phyloP scores from a whole-genome alignment of 2,888 invertebrate species.

The Copidosoma aretas region DNA sequence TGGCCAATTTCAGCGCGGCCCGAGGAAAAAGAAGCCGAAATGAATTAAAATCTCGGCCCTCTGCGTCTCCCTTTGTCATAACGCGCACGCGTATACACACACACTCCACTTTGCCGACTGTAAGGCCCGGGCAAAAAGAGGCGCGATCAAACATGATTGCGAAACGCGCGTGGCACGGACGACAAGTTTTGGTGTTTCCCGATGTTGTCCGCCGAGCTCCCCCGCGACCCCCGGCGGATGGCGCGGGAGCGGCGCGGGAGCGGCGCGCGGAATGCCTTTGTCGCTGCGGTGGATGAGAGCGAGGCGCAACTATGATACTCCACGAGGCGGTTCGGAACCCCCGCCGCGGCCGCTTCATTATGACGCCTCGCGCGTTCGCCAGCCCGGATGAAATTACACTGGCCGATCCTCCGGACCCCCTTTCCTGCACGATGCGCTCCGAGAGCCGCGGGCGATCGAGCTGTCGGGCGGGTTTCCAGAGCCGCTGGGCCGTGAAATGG shows the following conservation, averaged over 20 bases:
- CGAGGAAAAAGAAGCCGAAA: conserved; percentile 1
- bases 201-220: conserved; percentile 27
- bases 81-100: background rate
- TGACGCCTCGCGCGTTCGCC: conserved; percentile 11
- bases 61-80: background rate
- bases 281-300: background rate
- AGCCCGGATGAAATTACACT: background rate
- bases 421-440: background rate
- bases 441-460: too few species aligned
- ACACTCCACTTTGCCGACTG: background rate
- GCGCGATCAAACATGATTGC: conserved; percentile 24
- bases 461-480: too few species aligned
- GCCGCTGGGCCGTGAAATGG: too few species aligned
- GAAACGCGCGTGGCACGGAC: background rate
- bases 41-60: conserved; percentile 21
- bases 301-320: too few species aligned
- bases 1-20: background rate
- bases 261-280: conserved; percentile 22
- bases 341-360: conserved; percentile 23
- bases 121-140: background rate
- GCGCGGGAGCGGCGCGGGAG: too few species aligned
- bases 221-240: background rate
- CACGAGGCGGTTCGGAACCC: conserved; percentile 14
- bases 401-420: background rate
- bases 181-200: conserved; percentile 30